Percentiles rank a stretch among this genome's conserved stretches.
Evolutionary conservation across 1,140 invertebrate species (phyloP).

Genomic region (Micrasema minimum): DNA sequence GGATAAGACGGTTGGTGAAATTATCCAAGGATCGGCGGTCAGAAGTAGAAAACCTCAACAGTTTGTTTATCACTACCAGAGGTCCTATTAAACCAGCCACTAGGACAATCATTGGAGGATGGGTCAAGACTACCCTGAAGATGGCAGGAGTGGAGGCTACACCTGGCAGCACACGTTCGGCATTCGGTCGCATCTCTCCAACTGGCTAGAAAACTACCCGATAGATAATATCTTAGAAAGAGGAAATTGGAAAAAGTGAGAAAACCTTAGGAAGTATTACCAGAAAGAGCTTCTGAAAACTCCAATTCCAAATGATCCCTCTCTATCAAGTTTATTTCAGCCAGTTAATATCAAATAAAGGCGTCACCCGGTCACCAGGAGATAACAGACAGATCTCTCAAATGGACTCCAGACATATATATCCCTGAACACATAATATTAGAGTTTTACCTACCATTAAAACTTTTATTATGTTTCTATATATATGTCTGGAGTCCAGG

Average conservation of each 20-base stretch:
- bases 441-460: no score
- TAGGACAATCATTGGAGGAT: slow-evolving; percentile 1
- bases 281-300: neutral
- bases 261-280: slow-evolving; percentile 3
- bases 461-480: slow-evolving; percentile 2
- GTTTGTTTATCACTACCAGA: neutral
- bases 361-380: no score
- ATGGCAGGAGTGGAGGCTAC: neutral
- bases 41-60: neutral
- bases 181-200: neutral
- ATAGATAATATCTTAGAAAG: slow-evolving; percentile 1
- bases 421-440: no score
- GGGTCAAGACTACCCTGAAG: neutral
- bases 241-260: slow-evolving; percentile 7
- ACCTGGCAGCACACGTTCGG: neutral
- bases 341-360: no score
- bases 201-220: neutral
- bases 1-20: neutral
- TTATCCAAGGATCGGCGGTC: neutral
- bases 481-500: neutral
- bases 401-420: no score
- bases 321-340: no score
- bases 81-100: neutral
- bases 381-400: no score
- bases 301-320: neutral